A percentile compares a stretch with the other conserved stretches of the same genome.
phyloP scores from a whole-genome alignment of 2,113 vertebrate species.

The Chaenocephalus aceratus region DNA sequence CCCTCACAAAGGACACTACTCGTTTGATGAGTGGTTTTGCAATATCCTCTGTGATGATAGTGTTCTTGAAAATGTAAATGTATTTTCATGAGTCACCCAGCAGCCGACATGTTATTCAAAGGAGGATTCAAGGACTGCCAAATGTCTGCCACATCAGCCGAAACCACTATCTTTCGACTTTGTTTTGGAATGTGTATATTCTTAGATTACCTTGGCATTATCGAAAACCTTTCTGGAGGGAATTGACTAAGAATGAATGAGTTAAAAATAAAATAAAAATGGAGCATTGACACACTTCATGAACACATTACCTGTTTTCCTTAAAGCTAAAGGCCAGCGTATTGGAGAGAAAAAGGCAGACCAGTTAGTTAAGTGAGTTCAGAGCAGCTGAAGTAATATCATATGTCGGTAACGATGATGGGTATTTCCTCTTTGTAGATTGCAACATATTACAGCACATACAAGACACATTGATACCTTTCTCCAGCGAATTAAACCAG shows the following conservation, averaged over 20 bases:
- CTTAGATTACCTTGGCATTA: neutral
- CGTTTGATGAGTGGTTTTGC: neutral
- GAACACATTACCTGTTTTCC: constrained; percentile 70
- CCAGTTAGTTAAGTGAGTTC: constrained; percentile 39
- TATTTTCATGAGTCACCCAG: too few relatives aligned
- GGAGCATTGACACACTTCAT: neutral
- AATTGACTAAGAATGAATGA: neutral
- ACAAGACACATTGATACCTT: neutral
- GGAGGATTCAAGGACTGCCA: neutral
- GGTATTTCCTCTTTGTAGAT: neutral
- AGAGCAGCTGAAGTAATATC: neutral
- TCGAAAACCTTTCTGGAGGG: neutral
- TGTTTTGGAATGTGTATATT: too few relatives aligned
- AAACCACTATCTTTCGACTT: neutral
- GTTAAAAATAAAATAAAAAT: constrained; percentile 43
- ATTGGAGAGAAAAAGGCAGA: constrained; percentile 57
- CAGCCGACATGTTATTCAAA: neutral
- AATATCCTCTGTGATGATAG: neutral
- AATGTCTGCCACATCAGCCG: neutral
- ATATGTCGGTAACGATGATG: neutral
- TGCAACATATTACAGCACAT: neutral
- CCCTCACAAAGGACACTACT: neutral
- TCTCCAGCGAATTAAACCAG: too few relatives aligned
- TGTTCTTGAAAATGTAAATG: neutral
- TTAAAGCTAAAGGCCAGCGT: constrained; percentile 75